Evolutionary conservation across 1,140 invertebrate genomes (phyloP).

Genomic region (Zaprionus capensis): DNA sequence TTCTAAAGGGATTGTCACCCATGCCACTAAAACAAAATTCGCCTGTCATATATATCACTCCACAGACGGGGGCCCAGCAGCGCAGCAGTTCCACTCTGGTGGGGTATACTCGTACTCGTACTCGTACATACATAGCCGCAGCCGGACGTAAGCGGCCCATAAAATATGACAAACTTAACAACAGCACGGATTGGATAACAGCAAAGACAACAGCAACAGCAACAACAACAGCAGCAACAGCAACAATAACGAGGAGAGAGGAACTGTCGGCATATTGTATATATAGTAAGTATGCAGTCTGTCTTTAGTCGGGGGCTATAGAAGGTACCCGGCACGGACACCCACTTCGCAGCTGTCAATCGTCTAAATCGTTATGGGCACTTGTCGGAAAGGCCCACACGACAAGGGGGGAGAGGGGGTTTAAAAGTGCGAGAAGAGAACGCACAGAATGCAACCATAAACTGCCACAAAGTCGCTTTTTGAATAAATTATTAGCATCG

Average conservation of each 20-base stretch:
- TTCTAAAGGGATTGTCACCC: constrained; percentile 76
- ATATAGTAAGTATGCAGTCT: neutral
- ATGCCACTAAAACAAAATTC: constrained; percentile 78
- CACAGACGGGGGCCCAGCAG: constrained; percentile 32
- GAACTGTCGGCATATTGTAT: constrained; percentile 55
- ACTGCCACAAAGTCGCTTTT: constrained; percentile 61
- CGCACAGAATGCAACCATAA: too few relatives aligned
- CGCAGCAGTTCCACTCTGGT: constrained; percentile 5
- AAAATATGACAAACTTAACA: constrained; percentile 79
- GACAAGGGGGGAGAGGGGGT: neutral
- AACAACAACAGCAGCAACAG: constrained; percentile 38
- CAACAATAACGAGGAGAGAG: constrained; percentile 15
- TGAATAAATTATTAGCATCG: constrained; percentile 73
- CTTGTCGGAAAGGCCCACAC: constrained; percentile 50
- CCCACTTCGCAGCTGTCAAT: constrained; percentile 76
- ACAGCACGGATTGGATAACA: constrained; percentile 60
- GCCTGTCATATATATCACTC: constrained; percentile 79
- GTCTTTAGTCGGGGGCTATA: neutral
- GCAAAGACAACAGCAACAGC: constrained; percentile 38
- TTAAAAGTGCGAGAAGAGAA: too few relatives aligned
- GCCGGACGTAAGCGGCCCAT: constrained; percentile 68
- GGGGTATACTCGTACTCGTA: neutral
- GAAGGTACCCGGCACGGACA: constrained; percentile 53
- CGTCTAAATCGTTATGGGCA: constrained; percentile 73
- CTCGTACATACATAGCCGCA: neutral